phyloP scores from a whole-genome alignment of 2,888 invertebrate genomes.

The Trisateles emortualis region DNA sequence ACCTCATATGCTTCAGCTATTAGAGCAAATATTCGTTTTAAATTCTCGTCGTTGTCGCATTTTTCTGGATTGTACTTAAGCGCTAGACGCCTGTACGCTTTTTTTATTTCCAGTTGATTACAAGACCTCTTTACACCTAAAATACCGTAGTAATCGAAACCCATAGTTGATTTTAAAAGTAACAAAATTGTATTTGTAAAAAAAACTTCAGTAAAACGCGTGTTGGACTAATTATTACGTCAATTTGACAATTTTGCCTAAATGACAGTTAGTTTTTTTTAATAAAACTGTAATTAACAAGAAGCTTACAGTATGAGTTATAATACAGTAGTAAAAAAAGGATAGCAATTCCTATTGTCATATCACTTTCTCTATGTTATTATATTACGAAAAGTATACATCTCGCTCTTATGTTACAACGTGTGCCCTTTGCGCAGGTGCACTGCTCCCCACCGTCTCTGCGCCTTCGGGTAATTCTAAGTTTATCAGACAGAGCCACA shows the following conservation, averaged over 20 bases:
- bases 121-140: conserved; percentile 89
- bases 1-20: conserved; percentile 94
- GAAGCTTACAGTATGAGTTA: too few relatives aligned
- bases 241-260: conserved; percentile 1
- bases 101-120: conserved; percentile 89
- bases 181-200: background rate
- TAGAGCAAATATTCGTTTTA: conserved; percentile 86
- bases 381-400: too few relatives aligned
- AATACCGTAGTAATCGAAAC: conserved; percentile 93
- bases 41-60: conserved; percentile 75
- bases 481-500: too few relatives aligned
- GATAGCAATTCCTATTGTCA: too few relatives aligned
- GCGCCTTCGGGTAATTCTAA: too few relatives aligned
- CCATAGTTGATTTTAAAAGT: conserved; percentile 71
- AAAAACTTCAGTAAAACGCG: background rate
- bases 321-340: too few relatives aligned
- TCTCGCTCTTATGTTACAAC: too few relatives aligned
- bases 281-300: too few relatives aligned
- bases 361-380: too few relatives aligned
- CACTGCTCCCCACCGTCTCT: too few relatives aligned
- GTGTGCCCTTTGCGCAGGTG: too few relatives aligned
- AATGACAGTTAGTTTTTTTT: background rate
- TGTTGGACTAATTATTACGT: background rate
- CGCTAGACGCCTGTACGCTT: conserved; percentile 88
- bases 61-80: conserved; percentile 88